phyloP scores from a whole-genome alignment of 1,140 invertebrate species.

The Triops cancriformis region DNA sequence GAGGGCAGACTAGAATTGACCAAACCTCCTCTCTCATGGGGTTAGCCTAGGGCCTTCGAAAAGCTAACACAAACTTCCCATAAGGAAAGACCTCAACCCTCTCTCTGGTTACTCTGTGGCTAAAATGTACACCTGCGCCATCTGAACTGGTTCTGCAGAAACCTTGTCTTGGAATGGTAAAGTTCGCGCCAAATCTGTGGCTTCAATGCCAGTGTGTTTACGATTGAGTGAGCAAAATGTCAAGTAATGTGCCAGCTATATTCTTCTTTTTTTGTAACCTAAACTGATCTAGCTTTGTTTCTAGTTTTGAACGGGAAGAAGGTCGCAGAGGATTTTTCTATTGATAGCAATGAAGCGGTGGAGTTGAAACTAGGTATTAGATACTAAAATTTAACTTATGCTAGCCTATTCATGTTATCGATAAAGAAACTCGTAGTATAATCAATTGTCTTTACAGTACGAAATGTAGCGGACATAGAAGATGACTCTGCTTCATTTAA shows the following conservation, averaged over 20 bases:
- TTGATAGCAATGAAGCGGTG: conserved; percentile 61
- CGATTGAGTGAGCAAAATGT: background rate
- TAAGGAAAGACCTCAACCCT: too few relatives aligned
- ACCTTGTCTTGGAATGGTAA: too few relatives aligned
- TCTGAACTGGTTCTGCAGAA: too few relatives aligned
- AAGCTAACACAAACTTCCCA: too few relatives aligned
- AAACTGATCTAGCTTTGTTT: conserved; percentile 7
- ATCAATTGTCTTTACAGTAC: conserved; percentile 46
- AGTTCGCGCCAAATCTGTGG: too few relatives aligned
- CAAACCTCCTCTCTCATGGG: too few relatives aligned
- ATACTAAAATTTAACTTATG: conserved; percentile 19
- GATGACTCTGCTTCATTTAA: conserved; percentile 61
- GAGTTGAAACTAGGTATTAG: conserved; percentile 65
- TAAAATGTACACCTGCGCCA: too few relatives aligned
- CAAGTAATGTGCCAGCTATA: conserved; percentile 1
- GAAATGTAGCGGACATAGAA: conserved; percentile 56
- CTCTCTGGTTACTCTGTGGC: too few relatives aligned
- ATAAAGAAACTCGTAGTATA: conserved; percentile 16
- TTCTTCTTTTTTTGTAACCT: background rate
- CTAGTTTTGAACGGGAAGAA: conserved; percentile 24
- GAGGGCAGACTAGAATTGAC: too few relatives aligned
- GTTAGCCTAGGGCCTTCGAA: too few relatives aligned
- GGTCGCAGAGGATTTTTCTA: conserved; percentile 40
- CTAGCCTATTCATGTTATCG: too few relatives aligned
- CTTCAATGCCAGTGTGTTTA: too few relatives aligned